phyloP scores from a whole-genome alignment of 1,140 invertebrate genomes.

The Caerostris darwini region DNA sequence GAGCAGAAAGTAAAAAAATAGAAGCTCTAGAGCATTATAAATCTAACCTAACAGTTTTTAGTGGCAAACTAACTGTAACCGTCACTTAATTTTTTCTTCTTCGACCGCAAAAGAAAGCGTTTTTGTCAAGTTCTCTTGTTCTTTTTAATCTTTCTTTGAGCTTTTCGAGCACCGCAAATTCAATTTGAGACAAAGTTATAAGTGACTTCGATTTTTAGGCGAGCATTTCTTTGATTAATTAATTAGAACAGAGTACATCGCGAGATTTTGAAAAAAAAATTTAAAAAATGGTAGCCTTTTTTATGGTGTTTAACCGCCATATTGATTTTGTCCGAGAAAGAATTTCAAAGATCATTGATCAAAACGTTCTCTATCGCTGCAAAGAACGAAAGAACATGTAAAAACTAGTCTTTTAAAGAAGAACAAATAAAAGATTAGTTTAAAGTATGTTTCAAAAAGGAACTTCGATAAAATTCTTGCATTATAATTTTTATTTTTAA shows the following conservation, averaged over 20 bases:
- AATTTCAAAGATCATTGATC: conserved; percentile 9
- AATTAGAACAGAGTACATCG: background rate
- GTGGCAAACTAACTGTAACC: background rate
- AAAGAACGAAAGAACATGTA: background rate
- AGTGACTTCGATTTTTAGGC: background rate
- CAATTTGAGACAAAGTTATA: conserved; percentile 11
- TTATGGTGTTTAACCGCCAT: background rate
- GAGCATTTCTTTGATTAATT: conserved; percentile 10
- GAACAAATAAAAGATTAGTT: background rate
- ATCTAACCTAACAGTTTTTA: background rate
- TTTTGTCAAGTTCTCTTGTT: background rate
- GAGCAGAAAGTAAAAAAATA: background rate
- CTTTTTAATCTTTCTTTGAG: background rate
- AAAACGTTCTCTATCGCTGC: background rate
- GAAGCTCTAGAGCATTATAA: background rate
- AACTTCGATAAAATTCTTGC: background rate
- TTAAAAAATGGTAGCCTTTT: background rate
- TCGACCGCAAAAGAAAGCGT: background rate
- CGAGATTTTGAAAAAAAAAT: background rate
- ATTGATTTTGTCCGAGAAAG: background rate
- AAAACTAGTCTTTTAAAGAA: background rate
- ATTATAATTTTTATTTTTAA: background rate
- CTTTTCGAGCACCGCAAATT: background rate
- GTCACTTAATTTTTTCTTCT: background rate
- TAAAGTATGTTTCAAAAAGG: background rate